These are phyloP conservation scores for Epizoanthus ramosus DNA, from an alignment of 92 coral and sea anemone species.

Conservation along the genomic window DNA sequence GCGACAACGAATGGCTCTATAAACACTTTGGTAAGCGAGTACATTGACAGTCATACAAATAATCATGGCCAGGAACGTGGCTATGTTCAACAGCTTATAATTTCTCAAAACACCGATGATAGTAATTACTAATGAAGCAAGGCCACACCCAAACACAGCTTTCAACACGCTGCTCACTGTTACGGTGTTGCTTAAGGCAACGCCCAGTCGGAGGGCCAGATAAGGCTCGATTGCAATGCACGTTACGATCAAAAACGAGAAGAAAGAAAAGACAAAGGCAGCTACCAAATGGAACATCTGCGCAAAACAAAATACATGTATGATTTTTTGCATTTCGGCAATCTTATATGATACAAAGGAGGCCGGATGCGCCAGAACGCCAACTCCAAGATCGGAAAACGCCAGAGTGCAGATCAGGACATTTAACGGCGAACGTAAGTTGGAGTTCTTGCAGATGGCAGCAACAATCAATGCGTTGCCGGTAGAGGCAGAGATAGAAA, in stretches of 20 bases:
- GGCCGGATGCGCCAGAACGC: conserved; percentile 40
- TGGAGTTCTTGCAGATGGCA: conserved; percentile 25
- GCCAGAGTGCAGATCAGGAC: conserved; percentile 36
- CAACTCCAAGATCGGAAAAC: conserved; percentile 35
- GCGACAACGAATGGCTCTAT: not conserved
- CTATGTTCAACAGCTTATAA: not conserved
- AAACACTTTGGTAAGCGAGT: not conserved
- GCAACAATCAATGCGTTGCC: conserved; percentile 31
- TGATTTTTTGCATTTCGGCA: conserved; percentile 22
- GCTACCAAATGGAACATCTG: not conserved
- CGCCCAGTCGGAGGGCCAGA: conserved; percentile 27
- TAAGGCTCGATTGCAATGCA: conserved; percentile 24
- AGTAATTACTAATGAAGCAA: not conserved
- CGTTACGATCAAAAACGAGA: conserved; percentile 11
- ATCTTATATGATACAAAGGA: conserved; percentile 32
- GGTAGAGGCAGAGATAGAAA: conserved; percentile 21
- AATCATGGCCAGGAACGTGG: not conserved
- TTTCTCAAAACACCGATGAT: not conserved
- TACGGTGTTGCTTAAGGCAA: not conserved
- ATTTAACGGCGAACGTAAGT: conserved; percentile 35
- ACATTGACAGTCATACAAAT: not conserved
- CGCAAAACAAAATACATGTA: not conserved
- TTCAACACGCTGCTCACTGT: not conserved
- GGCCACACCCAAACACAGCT: not conserved
- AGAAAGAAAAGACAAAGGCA: conserved; percentile 14